Conservation (phyloP, 2,888 invertebrate genomes). For the Yponomeuta sedellus region DNA sequence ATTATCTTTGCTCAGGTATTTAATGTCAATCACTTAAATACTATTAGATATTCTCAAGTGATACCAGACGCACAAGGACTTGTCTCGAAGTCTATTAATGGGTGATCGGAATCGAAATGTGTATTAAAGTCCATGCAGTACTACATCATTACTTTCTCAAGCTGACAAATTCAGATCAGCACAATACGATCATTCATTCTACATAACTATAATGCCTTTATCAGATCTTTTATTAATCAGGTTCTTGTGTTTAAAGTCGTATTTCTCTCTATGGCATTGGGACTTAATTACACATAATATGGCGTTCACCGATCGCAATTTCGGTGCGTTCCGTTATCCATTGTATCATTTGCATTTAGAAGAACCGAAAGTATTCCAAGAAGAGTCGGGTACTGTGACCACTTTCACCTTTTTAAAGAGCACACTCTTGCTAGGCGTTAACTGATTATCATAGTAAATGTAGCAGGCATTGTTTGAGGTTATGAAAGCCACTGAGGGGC, state of each 20-base stretch:
- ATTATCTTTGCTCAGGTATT: constrained; percentile 3
- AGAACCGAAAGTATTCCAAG: constrained; percentile 60
- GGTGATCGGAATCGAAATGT: neutral
- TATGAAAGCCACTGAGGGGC: constrained; percentile 16
- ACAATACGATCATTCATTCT: neutral
- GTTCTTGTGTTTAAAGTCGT: neutral
- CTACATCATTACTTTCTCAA: neutral
- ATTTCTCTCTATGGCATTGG: neutral
- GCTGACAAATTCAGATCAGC: neutral
- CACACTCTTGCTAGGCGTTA: constrained; percentile 56
- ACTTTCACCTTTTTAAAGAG: constrained; percentile 58
- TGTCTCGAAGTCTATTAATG: neutral
- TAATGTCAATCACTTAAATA: constrained; percentile 8
- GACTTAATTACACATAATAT: neutral
- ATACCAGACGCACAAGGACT: constrained; percentile 2
- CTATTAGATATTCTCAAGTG: no score
- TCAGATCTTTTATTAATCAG: neutral
- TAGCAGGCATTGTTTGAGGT: constrained; percentile 32
- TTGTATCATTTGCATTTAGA: constrained; percentile 60
- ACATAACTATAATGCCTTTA: neutral
- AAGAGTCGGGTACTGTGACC: constrained; percentile 46
- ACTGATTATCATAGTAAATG: constrained; percentile 68
- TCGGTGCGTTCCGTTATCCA: constrained; percentile 46
- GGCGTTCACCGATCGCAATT: neutral
- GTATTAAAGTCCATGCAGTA: neutral